These are phyloP conservation scores for Hyposoter dolosus DNA, from an alignment of 2,888 invertebrate species.

Conservation along the genomic window DNA sequence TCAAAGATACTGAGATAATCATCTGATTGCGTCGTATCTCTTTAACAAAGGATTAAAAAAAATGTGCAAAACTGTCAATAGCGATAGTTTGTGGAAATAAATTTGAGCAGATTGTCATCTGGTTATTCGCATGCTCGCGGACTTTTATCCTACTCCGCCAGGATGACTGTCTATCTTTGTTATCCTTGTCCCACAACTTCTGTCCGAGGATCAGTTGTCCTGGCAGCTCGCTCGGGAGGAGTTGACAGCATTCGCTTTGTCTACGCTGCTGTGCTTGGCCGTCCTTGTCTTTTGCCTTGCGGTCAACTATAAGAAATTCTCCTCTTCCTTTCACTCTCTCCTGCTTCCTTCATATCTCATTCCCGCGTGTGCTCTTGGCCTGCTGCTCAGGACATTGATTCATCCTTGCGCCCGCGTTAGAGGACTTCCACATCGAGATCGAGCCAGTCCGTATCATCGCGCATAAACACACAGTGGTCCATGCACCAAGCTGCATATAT, in stretches of 20 bases:
- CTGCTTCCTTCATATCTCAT: conserved; percentile 58
- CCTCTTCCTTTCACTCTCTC: conserved; percentile 62
- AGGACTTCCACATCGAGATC: conserved; percentile 61
- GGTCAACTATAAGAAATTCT: conserved; percentile 45
- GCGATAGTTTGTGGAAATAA: conserved; percentile 12
- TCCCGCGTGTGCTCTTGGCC: conserved; percentile 47
- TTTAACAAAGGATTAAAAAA: conserved; percentile 12
- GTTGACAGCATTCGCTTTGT: conserved; percentile 71
- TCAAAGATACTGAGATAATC: conserved; percentile 3
- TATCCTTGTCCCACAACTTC: conserved; percentile 55
- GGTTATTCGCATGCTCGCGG: conserved; percentile 14
- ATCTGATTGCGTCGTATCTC: conserved; percentile 13
- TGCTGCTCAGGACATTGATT: conserved; percentile 79
- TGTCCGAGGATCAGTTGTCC: conserved; percentile 51
- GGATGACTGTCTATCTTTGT: conserved; percentile 29
- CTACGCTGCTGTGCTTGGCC: conserved; percentile 42
- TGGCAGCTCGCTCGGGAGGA: conserved; percentile 66
- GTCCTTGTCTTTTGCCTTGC: conserved; percentile 58
- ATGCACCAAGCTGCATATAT: not conserved
- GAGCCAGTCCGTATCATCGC: conserved; percentile 54
- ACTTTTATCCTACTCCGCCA: not conserved
- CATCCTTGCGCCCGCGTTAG: conserved; percentile 69
- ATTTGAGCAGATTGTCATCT: conserved; percentile 19
- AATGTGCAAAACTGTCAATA: conserved; percentile 17
- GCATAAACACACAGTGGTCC: conserved; percentile 20